Evolutionary conservation across 2,888 invertebrate genomes (phyloP).

Genomic region (Gisinianus flammeolus): DNA sequence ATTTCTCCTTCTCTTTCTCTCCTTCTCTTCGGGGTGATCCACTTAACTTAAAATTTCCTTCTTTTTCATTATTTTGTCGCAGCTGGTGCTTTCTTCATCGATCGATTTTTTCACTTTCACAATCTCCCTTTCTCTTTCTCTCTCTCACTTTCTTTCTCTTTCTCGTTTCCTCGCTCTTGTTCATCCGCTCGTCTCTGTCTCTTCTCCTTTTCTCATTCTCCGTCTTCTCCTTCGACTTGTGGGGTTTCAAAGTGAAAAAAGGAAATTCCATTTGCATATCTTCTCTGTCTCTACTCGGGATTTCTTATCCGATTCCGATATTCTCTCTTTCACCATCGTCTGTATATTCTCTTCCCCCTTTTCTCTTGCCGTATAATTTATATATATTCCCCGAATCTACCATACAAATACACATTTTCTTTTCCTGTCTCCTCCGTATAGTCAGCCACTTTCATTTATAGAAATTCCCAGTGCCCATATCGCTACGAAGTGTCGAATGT

Average conservation of each 20-base stretch:
- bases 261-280: constrained; percentile 11
- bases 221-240: neutral
- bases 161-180: constrained; percentile 15
- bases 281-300: neutral
- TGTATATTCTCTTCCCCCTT: no score
- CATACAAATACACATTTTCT: no score
- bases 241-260: constrained; percentile 11
- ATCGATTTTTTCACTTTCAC: constrained; percentile 11
- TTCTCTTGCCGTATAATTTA: neutral
- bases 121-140: neutral
- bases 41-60: constrained; percentile 53
- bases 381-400: neutral
- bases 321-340: neutral
- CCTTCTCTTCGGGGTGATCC: constrained; percentile 39
- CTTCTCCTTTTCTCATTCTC: neutral
- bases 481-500: no score
- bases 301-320: constrained; percentile 3
- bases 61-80: constrained; percentile 53
- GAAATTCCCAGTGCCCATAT: no score
- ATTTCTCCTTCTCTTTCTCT: neutral
- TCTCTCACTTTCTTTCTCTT: neutral
- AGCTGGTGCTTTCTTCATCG: constrained; percentile 45
- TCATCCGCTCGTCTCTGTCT: neutral
- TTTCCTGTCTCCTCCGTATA: no score
- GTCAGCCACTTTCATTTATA: no score